Evolutionary conservation across 2,888 invertebrate species (phyloP), one percentile per base, ranked within the genome.

Genomic region (Philopedon plagiatum): DNA sequence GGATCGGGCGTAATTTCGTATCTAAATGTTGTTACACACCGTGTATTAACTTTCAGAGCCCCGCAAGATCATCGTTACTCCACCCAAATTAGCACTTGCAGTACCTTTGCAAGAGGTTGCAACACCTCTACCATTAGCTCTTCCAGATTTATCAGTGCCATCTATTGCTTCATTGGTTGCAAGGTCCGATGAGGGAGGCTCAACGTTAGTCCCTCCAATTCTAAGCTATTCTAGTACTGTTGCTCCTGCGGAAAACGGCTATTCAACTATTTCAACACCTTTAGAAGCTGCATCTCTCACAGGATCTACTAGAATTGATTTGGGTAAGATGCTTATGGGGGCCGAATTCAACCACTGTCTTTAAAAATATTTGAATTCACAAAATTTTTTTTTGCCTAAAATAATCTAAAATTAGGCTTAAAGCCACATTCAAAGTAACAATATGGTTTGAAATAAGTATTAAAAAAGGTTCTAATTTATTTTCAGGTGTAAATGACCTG

Each of bases 1-100:
- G n/a, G n/a, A n/a, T n/a, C n/a, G n/a, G n/a, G n/a, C n/a, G n/a
- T n/a, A n/a, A 11, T 9, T 26, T 1, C 11, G 29, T n/a, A 37
- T 19, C 1, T 1, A 44, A 37, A 18, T 46, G 13, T 41, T 58
- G 18, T n/a, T 63, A n/a, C n/a, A n/a, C n/a, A n/a, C 26, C 34
- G 13, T n/a, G 19, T 26, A 5, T 32, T 26, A 49, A 18, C 34
- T 56, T 57, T 21, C 21, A 72, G 72, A 72, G 32, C 72, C 72
- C 15, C 54, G 62, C 32, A 72, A 69, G 37, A 61, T 69, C n/a
- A 69, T 73, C 18, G 11, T 73, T 1, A 69, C 73, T 8, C 65
- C 68, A 15, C 44, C 61, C 2, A 73, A 61, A 56, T 21, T 73
- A 13, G 44, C 58, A n/a, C 9, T 49, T 15, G 34, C 8, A 18